These are phyloP conservation scores for Torymus texanus DNA, from an alignment of 2,888 invertebrate species.

Conservation along the genomic window DNA sequence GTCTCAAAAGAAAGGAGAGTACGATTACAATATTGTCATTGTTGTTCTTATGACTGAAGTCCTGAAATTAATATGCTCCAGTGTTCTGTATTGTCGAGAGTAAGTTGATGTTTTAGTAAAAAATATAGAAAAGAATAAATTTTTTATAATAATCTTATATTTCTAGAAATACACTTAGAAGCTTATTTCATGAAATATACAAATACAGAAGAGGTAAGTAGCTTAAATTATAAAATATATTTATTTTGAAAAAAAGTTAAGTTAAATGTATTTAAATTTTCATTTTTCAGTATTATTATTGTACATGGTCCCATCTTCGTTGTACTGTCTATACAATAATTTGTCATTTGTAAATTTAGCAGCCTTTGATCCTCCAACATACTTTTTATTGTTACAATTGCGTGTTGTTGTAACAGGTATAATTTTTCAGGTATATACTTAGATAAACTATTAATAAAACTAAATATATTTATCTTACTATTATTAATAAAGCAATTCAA, in stretches of 20 bases:
- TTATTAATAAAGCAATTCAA: constrained; percentile 42
- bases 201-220: constrained; percentile 68
- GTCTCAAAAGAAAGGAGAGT: constrained; percentile 89
- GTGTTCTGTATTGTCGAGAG: constrained; percentile 83
- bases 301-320: constrained; percentile 92
- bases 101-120: constrained; percentile 72
- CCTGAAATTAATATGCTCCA: constrained; percentile 86
- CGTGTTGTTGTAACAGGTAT: constrained; percentile 94
- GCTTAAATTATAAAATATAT: constrained; percentile 62
- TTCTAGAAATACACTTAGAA: constrained; percentile 47
- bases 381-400: constrained; percentile 91
- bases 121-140: constrained; percentile 13
- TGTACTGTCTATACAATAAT: constrained; percentile 97
- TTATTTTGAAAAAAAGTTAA: constrained; percentile 8
- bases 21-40: constrained; percentile 90
- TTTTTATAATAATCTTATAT: constrained; percentile 43
- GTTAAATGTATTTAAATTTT: constrained; percentile 53
- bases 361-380: constrained; percentile 95
- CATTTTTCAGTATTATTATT: constrained; percentile 82
- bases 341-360: constrained; percentile 93
- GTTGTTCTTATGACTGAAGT: constrained; percentile 93
- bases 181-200: constrained; percentile 61
- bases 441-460: constrained; percentile 43
- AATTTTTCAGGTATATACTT: constrained; percentile 86
- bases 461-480: constrained; percentile 28